Base-by-base conservation (phyloP, 2,113 vertebrate species). In the Pelmatolapia mariae region DNA sequence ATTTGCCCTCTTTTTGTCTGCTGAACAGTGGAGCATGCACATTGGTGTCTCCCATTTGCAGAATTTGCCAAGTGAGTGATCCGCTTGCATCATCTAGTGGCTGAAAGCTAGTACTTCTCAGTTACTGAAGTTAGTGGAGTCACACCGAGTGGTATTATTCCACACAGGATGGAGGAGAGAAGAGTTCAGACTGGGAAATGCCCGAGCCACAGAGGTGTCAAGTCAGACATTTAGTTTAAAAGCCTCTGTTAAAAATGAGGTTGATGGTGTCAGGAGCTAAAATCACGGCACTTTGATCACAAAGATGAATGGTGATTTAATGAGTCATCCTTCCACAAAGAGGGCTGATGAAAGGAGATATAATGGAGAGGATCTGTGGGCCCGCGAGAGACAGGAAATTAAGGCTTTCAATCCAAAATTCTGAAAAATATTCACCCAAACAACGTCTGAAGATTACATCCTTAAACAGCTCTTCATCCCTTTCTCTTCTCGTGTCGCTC, bases 51-150 rank as follows among this genome's bases (percentile, higher is more conserved):
- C 40, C 86, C 6, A 8, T n/a, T n/a, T 50, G 45, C 71, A 38
- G 10, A 47, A 12, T 33, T 18, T 7, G 40, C 33, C 3, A 1
- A 8, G 38, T 61, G 29, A 10, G 76, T 76, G 91, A 89, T 87
- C 79, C 88, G 50, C 88, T 47, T 94, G 31, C 93, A 63, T 12
- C 96, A 94, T 92, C 96, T 96, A 89, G 94, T 95, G 96, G 88
- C 33, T 15, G 2, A 3, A 40, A 6, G 36, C 2, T 5, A 4
- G 43, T 2, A 82, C 47, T 43, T 54, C 47, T 9, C 6, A 12
- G 24, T 59, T 3, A 3, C 24, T 40, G 38, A 2, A 59, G 68
- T 43, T 52, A 36, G 50, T n/a, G 56, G 45, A 87, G 45, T 79
- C 53, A 16, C 12, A 78, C 45, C 22, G 8, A 59, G 45, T 54